Evolutionary conservation across 2,797 vertebrate species (phyloP).

Genomic region (Tarsius wallacei): DNA sequence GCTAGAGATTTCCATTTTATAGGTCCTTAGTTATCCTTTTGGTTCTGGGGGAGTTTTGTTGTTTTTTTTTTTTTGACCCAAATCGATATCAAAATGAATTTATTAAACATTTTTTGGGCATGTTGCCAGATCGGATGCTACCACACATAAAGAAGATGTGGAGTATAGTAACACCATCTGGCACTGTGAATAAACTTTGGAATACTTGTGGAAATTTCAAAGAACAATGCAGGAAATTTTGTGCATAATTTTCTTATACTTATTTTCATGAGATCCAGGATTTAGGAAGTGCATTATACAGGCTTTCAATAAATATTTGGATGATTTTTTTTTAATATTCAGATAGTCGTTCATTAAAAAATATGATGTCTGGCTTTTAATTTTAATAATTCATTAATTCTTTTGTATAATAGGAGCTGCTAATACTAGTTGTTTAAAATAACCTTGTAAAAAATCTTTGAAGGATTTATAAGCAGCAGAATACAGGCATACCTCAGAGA

Average conservation of each 20-base stretch:
- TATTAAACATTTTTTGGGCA: neutral
- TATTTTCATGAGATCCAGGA: neutral
- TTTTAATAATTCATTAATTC: constrained; percentile 19
- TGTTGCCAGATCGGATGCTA: constrained; percentile 5
- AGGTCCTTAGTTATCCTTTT: neutral
- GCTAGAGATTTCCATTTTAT: neutral
- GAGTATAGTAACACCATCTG: constrained; percentile 21
- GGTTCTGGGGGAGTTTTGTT: neutral
- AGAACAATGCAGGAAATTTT: constrained; percentile 36
- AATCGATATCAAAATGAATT: constrained; percentile 53
- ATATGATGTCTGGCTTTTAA: neutral
- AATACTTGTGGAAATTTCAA: constrained; percentile 51
- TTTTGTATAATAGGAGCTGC: neutral
- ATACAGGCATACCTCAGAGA: neutral
- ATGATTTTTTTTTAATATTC: neutral
- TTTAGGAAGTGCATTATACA: neutral
- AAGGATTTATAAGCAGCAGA: neutral
- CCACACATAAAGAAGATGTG: neutral
- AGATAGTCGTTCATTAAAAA: constrained; percentile 38
- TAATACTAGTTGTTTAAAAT: neutral
- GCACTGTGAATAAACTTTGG: constrained; percentile 3
- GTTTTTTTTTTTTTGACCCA: neutral
- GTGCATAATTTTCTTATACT: constrained; percentile 11
- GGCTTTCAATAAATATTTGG: neutral
- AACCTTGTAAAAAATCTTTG: neutral